phyloP scores from a whole-genome alignment of 1,140 invertebrate species.

The Drosophila burlai region DNA sequence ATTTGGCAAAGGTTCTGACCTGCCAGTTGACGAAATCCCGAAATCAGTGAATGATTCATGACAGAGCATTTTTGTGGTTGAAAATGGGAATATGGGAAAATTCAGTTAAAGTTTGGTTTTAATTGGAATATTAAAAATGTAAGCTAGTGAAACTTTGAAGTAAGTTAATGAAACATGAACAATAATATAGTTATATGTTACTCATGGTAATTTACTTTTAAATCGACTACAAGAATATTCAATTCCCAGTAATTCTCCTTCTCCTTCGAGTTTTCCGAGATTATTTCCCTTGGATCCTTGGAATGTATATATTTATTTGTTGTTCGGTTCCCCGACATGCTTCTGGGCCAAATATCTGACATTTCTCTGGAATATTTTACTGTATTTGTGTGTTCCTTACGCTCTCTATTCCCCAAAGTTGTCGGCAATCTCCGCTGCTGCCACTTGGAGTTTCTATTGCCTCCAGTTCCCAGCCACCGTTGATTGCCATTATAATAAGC shows the following conservation, averaged over 20 bases:
- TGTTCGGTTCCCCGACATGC: background rate
- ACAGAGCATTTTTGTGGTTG: background rate
- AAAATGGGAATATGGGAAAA: no score
- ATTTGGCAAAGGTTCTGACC: background rate
- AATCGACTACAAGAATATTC: background rate
- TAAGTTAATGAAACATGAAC: no score
- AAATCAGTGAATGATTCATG: background rate
- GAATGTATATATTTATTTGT: conserved; percentile 6
- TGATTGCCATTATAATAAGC: conserved; percentile 70
- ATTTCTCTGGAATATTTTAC: background rate
- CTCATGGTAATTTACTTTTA: background rate
- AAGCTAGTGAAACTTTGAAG: no score
- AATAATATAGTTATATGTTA: background rate
- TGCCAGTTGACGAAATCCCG: background rate
- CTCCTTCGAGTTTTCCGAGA: background rate
- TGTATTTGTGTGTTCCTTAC: background rate
- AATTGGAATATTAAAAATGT: no score
- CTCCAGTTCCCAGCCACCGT: conserved; percentile 12
- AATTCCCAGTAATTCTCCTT: background rate
- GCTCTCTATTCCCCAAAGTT: conserved; percentile 14
- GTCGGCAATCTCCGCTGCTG: conserved; percentile 11
- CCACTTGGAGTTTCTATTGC: background rate
- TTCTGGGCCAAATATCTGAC: conserved; percentile 2
- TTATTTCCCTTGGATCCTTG: conserved; percentile 2
- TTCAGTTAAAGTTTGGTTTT: no score